phyloP scores from a whole-genome alignment of 2,113 vertebrate genomes.

The Tympanuchus pallidicinctus region DNA sequence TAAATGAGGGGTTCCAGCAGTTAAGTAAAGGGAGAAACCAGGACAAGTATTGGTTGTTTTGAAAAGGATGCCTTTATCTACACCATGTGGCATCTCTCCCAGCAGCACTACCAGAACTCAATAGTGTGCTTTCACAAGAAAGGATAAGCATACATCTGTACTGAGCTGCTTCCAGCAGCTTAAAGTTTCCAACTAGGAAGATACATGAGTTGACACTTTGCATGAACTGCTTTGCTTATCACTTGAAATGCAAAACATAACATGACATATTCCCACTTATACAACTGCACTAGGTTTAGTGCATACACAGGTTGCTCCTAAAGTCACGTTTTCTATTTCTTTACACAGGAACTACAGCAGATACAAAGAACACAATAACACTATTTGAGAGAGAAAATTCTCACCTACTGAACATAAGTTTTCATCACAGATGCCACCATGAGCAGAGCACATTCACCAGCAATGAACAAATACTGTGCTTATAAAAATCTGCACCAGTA shows the following conservation, averaged over 20 bases:
- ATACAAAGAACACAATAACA: not conserved
- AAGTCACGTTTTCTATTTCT: not conserved
- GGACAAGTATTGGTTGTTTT: not conserved
- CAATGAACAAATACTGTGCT: not conserved
- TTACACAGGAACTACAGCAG: no score
- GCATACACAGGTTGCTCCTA: not conserved
- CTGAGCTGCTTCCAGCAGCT: not conserved
- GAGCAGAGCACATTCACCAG: not conserved
- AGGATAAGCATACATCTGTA: not conserved
- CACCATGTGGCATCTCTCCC: not conserved
- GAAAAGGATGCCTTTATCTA: constrained; percentile 1
- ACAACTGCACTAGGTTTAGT: not conserved
- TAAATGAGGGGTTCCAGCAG: not conserved
- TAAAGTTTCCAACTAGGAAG: not conserved
- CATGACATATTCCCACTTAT: not conserved
- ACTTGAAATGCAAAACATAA: constrained; percentile 10
- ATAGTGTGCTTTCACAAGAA: not conserved
- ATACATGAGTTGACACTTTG: not conserved
- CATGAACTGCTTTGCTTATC: not conserved
- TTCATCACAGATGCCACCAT: not conserved
- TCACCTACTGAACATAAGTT: not conserved
- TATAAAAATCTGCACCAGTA: not conserved
- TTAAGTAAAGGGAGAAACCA: not conserved
- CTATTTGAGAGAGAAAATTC: not conserved
- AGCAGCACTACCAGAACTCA: not conserved